These are phyloP conservation scores for Forbesichthys papilliferus DNA, from an alignment of 2,113 vertebrate genomes.

Conservation along the genomic window DNA sequence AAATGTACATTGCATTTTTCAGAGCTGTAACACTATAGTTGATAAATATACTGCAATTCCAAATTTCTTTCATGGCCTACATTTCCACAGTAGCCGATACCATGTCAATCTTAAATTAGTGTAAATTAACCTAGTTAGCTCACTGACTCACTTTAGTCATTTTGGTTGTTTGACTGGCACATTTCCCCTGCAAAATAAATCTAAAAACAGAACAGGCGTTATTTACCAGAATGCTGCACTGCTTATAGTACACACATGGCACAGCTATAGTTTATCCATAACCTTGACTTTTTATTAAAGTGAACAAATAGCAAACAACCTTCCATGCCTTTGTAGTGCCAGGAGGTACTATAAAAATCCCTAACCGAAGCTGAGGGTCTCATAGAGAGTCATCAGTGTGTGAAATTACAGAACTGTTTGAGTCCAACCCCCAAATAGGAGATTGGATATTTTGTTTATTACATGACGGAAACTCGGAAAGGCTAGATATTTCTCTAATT, in stretches of 20 bases:
- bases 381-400: not conserved
- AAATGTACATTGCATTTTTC: too few species aligned
- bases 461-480: too few species aligned
- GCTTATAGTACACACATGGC: not conserved
- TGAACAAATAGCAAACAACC: not conserved
- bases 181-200: not conserved
- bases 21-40: too few species aligned
- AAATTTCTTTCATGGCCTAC: not conserved
- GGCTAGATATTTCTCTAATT: not conserved
- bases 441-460: not conserved
- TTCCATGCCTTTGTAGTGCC: not conserved
- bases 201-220: not conserved
- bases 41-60: not conserved
- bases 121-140: not conserved
- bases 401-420: not conserved
- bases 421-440: not conserved
- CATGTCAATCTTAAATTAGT: not conserved
- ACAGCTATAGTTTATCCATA: not conserved
- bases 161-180: conserved; percentile 1
- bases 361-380: not conserved
- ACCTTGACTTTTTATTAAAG: conserved; percentile 8
- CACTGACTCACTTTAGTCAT: not conserved
- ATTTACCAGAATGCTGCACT: not conserved
- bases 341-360: not conserved
- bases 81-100: not conserved